These are phyloP conservation scores for Nanorana parkeri DNA, from an alignment of 2,113 vertebrate species.

Conservation along the genomic window DNA sequence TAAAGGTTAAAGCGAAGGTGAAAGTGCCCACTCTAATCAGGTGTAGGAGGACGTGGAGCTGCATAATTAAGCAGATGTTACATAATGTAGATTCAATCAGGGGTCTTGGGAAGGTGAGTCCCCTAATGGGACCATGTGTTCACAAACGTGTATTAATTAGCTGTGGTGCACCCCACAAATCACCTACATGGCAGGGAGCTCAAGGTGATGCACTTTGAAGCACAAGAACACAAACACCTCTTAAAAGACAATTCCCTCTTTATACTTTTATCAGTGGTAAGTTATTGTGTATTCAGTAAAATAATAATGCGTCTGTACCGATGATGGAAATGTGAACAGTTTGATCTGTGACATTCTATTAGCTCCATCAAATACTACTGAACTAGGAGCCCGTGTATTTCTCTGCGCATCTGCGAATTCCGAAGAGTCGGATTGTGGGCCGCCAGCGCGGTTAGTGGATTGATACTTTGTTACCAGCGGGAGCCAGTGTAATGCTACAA, in stretches of 20 bases:
- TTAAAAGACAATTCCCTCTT: neutral
- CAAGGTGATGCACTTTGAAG: constrained; percentile 47
- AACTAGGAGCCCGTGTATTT: too few relatives aligned
- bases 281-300: too few relatives aligned
- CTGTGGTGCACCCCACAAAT: constrained; percentile 44
- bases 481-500: too few relatives aligned
- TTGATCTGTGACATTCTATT: too few relatives aligned
- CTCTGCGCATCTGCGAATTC: too few relatives aligned
- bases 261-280: neutral
- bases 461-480: too few relatives aligned
- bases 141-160: constrained; percentile 51
- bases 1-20: constrained; percentile 55
- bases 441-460: too few relatives aligned
- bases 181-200: constrained; percentile 43
- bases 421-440: too few relatives aligned
- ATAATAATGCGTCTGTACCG: too few relatives aligned
- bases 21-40: constrained; percentile 52
- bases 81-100: constrained; percentile 52
- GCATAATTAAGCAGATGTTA: constrained; percentile 56
- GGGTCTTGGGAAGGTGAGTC: constrained; percentile 52
- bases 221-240: constrained; percentile 10
- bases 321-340: too few relatives aligned
- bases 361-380: too few relatives aligned
- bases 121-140: constrained; percentile 53
- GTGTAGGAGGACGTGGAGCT: constrained; percentile 34